Conservation (phyloP, 2,113 vertebrate species). For the Talpa occidentalis region DNA sequence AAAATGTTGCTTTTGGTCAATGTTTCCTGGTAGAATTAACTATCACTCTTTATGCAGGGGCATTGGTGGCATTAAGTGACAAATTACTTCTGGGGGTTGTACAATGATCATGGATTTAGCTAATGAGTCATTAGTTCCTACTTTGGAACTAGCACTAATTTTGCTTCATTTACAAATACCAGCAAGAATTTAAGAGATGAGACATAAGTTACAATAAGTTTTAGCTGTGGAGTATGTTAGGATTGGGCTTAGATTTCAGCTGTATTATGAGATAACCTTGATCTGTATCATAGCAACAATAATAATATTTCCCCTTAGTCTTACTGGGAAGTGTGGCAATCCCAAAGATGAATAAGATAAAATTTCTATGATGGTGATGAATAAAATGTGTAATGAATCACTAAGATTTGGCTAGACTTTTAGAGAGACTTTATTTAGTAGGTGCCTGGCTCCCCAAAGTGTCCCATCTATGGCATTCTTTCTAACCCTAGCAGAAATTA, state of each 20-base stretch:
- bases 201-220: background rate
- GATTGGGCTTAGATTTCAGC: background rate
- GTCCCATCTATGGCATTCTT: background rate
- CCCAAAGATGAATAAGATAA: no score
- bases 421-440: background rate
- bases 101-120: background rate
- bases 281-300: background rate
- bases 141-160: background rate
- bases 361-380: background rate
- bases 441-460: background rate
- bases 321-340: background rate
- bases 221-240: background rate
- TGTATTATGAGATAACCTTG: background rate
- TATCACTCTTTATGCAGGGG: background rate
- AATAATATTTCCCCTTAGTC: no score
- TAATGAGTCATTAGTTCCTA: background rate
- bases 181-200: background rate
- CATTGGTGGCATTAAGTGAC: background rate
- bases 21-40: background rate
- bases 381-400: background rate
- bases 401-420: background rate
- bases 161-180: background rate
- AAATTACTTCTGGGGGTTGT: background rate
- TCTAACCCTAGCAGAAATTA: background rate
- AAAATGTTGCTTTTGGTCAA: background rate